A percentile compares a stretch with the other conserved stretches of the same genome.
Evolutionary conservation across 2,888 invertebrate genomes (phyloP).

Genomic region (Perithous albicinctus): DNA sequence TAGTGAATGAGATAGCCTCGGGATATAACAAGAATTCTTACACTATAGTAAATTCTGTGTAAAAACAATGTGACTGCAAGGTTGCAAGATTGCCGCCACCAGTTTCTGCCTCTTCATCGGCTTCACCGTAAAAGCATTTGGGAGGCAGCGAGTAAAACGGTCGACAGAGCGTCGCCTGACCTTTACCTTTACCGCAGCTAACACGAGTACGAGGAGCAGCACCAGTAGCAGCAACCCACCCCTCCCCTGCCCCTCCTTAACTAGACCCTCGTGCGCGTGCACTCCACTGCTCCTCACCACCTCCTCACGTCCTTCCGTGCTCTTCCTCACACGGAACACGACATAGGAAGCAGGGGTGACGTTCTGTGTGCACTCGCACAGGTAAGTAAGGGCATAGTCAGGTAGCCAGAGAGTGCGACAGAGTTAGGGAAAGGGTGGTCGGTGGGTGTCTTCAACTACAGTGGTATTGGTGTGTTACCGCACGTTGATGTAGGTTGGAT

Average conservation of each 20-base stretch:
- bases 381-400: constrained; percentile 27
- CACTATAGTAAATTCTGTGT: background rate
- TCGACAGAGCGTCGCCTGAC: constrained; percentile 72
- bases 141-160: constrained; percentile 45
- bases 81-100: constrained; percentile 19
- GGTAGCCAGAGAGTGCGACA: constrained; percentile 18
- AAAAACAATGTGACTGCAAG: constrained; percentile 51
- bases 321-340: constrained; percentile 39
- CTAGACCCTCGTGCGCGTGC: constrained; percentile 37
- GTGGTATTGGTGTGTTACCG: constrained; percentile 59
- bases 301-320: constrained; percentile 31
- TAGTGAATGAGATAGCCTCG: background rate
- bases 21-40: constrained; percentile 9
- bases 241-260: background rate
- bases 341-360: constrained; percentile 25
- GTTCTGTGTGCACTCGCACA: constrained; percentile 31
- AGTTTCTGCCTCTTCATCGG: constrained; percentile 18
- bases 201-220: constrained; percentile 50
- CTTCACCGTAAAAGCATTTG: constrained; percentile 49
- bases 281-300: constrained; percentile 9
- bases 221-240: constrained; percentile 30
- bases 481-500: constrained; percentile 73
- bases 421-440: background rate
- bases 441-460: constrained; percentile 13
- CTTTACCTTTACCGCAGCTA: constrained; percentile 79